Conservation (phyloP, 2,888 invertebrate species). For the Callyntrura sp. region DNA sequence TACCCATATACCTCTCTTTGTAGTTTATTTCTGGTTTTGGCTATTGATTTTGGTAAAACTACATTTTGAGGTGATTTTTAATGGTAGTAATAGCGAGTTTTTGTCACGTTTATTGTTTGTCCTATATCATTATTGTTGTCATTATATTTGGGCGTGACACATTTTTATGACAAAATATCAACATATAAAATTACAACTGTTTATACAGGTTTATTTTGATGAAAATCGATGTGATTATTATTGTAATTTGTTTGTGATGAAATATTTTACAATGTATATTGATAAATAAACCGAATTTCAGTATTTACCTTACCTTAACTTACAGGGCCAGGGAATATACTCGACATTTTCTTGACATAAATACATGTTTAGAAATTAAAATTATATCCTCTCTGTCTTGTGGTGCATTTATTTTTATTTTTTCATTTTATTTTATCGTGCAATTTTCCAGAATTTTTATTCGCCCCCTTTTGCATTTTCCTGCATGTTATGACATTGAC, state of each 20-base stretch:
- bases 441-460: too few species aligned
- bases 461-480: too few species aligned
- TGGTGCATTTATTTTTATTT: too few species aligned
- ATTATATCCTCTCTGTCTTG: too few species aligned
- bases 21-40: constrained; percentile 4
- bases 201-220: background rate
- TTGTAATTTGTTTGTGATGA: constrained; percentile 68
- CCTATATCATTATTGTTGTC: background rate
- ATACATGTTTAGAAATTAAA: background rate
- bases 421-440: too few species aligned
- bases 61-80: background rate
- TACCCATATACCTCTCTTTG: background rate
- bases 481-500: too few species aligned
- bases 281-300: constrained; percentile 62
- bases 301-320: constrained; percentile 29
- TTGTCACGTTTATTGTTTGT: background rate
- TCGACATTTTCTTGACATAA: background rate
- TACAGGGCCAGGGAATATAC: too few species aligned
- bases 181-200: background rate
- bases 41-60: background rate
- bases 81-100: background rate
- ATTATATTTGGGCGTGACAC: constrained; percentile 22
- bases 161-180: background rate
- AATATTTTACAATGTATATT: constrained; percentile 48
- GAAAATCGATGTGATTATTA: constrained; percentile 25